These are phyloP conservation scores for Mythimna ferrago DNA, from an alignment of 2,888 invertebrate species.

Conservation along the genomic window DNA sequence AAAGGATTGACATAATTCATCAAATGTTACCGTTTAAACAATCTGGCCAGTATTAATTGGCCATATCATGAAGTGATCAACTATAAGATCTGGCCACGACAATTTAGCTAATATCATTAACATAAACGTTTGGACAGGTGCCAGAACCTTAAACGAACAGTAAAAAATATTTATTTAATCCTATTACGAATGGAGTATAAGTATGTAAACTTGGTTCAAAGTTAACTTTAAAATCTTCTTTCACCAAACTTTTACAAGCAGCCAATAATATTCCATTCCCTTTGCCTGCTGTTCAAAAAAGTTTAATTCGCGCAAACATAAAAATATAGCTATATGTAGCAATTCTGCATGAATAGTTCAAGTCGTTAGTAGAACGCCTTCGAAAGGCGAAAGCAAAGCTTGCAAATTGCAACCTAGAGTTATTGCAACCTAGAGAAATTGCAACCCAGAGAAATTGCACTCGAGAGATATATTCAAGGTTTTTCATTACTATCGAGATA, in stretches of 20 bases:
- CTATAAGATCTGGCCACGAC: no score
- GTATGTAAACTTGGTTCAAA: not conserved
- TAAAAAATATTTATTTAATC: no score
- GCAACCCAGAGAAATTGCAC: slow-evolving; percentile 16
- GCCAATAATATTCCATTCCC: not conserved
- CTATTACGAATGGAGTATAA: no score
- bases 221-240: not conserved
- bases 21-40: no score
- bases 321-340: slow-evolving; percentile 19
- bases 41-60: no score
- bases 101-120: no score
- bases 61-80: no score
- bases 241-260: not conserved
- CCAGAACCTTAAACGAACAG: no score
- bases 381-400: not conserved
- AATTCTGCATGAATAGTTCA: slow-evolving; percentile 43
- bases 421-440: slow-evolving; percentile 15
- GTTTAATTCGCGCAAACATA: slow-evolving; percentile 26
- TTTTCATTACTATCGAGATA: slow-evolving; percentile 22
- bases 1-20: no score
- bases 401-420: slow-evolving; percentile 32
- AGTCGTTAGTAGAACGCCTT: slow-evolving; percentile 33
- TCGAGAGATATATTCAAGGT: slow-evolving; percentile 20
- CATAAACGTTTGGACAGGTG: no score
- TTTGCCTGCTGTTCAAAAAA: not conserved